A percentile compares a stretch with the other conserved stretches of the same genome.
phyloP scores from a whole-genome alignment of 2,888 invertebrate genomes.

The Pandemis corylana region DNA sequence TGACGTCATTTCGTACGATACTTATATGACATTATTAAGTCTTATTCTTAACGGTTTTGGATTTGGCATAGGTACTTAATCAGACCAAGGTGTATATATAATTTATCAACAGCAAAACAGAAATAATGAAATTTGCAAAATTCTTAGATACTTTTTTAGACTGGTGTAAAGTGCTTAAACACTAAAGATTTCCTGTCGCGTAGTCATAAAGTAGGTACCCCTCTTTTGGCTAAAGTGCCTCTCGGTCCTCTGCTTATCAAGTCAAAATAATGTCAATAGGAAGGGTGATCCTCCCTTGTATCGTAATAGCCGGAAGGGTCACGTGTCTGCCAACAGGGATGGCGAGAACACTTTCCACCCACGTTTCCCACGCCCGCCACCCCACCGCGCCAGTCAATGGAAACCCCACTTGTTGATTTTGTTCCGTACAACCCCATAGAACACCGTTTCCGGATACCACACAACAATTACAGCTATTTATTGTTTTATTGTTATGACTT shows the following conservation, averaged over 20 bases:
- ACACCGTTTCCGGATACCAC: constrained; percentile 69
- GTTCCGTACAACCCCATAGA: constrained; percentile 68
- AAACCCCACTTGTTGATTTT: constrained; percentile 79
- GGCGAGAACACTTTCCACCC: constrained; percentile 75
- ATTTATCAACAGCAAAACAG: background rate
- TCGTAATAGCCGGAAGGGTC: constrained; percentile 69
- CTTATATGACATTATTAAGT: too few relatives aligned
- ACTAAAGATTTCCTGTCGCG: constrained; percentile 21
- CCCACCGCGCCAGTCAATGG: constrained; percentile 61
- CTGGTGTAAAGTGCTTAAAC: background rate
- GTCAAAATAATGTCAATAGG: constrained; percentile 34
- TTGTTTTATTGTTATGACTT: constrained; percentile 56
- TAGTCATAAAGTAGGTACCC: constrained; percentile 13
- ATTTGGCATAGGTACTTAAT: too few relatives aligned
- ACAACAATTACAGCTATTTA: constrained; percentile 48
- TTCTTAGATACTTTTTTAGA: background rate
- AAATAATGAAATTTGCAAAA: background rate
- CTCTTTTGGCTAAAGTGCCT: constrained; percentile 12
- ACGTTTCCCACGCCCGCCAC: constrained; percentile 79
- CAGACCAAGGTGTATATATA: too few relatives aligned
- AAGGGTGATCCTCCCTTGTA: constrained; percentile 46
- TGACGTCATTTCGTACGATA: background rate
- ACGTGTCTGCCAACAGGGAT: constrained; percentile 68
- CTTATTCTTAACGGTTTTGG: too few relatives aligned
- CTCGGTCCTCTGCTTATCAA: constrained; percentile 29